phyloP scores from a whole-genome alignment of 1,140 invertebrate species.

The Aphis craccivora region DNA sequence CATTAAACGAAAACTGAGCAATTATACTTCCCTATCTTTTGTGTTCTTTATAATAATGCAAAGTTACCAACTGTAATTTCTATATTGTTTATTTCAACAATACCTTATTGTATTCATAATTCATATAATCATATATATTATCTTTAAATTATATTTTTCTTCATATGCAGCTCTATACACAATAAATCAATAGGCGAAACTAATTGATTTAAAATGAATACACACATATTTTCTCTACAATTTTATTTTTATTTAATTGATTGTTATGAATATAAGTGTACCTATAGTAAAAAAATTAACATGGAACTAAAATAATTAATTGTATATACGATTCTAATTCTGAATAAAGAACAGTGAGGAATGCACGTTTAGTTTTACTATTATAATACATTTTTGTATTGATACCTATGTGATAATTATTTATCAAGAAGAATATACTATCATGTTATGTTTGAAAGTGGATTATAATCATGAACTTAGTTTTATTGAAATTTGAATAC shows the following conservation, averaged over 20 bases:
- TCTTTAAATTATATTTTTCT: constrained; percentile 19
- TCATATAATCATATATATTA: not conserved
- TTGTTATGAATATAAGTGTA: not conserved
- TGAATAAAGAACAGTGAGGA: not conserved
- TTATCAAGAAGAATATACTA: not conserved
- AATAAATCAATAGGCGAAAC: constrained; percentile 12
- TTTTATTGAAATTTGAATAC: not conserved
- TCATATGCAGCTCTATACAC: not conserved
- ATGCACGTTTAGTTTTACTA: not conserved
- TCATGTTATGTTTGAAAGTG: not conserved
- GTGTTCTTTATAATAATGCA: not conserved
- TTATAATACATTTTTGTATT: not conserved
- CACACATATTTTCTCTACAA: not conserved
- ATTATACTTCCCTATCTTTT: not conserved
- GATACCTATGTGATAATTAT: not conserved
- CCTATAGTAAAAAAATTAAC: not conserved
- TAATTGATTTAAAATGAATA: not conserved
- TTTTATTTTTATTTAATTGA: constrained; percentile 9
- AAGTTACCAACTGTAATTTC: not conserved
- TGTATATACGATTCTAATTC: not conserved
- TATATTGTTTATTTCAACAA: constrained; percentile 5
- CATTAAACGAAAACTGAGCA: not conserved
- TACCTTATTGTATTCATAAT: constrained; percentile 1
- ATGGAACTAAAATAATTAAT: not conserved
- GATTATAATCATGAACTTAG: not conserved